A percentile compares a stretch with the other conserved stretches of the same genome.
These are phyloP conservation scores for Akabosia matsudoensis DNA, from an alignment of 1,140 invertebrate species.

Conservation along the genomic window DNA sequence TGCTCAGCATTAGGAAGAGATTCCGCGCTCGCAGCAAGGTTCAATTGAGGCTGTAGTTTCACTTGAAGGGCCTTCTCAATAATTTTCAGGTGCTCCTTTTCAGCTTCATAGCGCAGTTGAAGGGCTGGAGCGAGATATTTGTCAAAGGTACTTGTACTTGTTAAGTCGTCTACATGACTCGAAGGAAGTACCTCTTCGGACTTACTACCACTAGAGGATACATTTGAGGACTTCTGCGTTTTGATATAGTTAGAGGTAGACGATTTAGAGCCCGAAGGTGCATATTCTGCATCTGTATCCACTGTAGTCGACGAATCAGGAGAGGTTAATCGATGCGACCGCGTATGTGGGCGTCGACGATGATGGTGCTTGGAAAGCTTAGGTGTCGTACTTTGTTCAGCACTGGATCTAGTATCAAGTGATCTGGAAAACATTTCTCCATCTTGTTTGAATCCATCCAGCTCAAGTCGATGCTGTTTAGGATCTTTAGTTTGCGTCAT, in stretches of 20 bases:
- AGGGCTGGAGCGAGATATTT: constrained; percentile 23
- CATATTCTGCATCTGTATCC: constrained; percentile 18
- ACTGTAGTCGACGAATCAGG: constrained; percentile 21
- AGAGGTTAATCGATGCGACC: background rate
- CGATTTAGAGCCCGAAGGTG: background rate
- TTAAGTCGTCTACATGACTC: background rate
- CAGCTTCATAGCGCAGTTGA: constrained; percentile 23
- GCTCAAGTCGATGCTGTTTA: too few species aligned
- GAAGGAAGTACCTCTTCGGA: background rate
- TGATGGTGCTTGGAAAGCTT: background rate
- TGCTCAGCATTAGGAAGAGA: background rate
- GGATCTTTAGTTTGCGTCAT: too few species aligned
- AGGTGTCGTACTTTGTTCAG: too few species aligned
- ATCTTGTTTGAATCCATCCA: too few species aligned
- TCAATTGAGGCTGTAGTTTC: background rate
- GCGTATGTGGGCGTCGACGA: background rate
- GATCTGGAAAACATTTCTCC: too few species aligned
- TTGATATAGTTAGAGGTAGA: background rate
- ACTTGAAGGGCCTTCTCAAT: constrained; percentile 13
- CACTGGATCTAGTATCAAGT: too few species aligned
- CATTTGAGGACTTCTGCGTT: background rate
- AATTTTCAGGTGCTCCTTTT: constrained; percentile 24
- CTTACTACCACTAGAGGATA: background rate
- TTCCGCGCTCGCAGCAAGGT: background rate
- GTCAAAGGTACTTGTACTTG: background rate